A percentile compares a stretch with the other conserved stretches of the same genome.
Evolutionary conservation across 2,113 vertebrate species (phyloP).

Genomic region (Syngnathoides biaculeatus): DNA sequence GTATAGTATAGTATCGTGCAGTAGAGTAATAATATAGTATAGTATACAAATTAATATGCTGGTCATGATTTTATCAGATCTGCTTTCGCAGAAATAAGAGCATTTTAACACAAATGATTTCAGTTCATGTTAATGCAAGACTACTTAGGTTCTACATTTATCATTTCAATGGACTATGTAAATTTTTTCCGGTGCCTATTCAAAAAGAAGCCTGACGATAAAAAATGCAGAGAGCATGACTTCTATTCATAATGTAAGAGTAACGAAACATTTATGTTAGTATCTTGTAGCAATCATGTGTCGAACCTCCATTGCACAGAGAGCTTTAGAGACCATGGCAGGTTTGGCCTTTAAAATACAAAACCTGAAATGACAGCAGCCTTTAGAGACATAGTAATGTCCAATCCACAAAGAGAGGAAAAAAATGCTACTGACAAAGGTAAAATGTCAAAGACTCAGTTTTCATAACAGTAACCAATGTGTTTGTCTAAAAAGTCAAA

Average conservation of each 20-base stretch:
- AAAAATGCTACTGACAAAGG: conserved; percentile 14
- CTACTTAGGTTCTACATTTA: not conserved
- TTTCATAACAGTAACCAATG: not conserved
- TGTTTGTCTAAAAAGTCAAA: not conserved
- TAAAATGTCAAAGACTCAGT: conserved; percentile 45
- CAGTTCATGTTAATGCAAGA: no score
- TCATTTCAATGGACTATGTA: conserved; percentile 1
- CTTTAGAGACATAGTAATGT: conserved; percentile 27
- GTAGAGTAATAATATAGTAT: no score
- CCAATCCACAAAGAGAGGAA: conserved; percentile 6
- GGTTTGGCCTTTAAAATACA: conserved; percentile 54
- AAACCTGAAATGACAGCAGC: conserved; percentile 43
- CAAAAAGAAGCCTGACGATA: not conserved
- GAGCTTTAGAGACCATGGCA: conserved; percentile 14
- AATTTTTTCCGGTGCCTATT: not conserved
- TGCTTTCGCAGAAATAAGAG: no score
- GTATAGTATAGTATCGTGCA: no score
- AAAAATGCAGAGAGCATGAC: not conserved
- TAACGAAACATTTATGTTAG: conserved; percentile 4
- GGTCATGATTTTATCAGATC: no score
- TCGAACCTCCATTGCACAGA: conserved; percentile 7
- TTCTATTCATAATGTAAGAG: not conserved
- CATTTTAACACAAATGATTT: no score
- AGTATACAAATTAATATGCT: no score
- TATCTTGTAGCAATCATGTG: conserved; percentile 13